Conservation (phyloP, 2,113 vertebrate species). For the Ranitomeya variabilis region DNA sequence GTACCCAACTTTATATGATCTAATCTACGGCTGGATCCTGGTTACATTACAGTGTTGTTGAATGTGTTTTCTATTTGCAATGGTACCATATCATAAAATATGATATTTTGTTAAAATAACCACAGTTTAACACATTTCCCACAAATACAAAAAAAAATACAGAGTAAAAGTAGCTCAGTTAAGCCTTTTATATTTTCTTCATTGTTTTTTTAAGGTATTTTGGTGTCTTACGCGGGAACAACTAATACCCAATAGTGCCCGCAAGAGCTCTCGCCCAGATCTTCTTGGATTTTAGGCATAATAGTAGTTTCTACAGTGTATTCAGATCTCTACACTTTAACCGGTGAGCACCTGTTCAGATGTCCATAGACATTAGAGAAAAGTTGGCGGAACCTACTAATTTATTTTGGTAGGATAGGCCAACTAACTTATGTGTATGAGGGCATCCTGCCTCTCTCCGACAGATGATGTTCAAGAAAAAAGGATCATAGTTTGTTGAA, state of each 20-base stretch:
- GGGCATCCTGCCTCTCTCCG: too few species aligned
- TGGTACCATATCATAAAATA: not conserved
- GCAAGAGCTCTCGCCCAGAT: too few species aligned
- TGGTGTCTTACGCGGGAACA: not conserved
- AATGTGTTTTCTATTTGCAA: conserved; percentile 12
- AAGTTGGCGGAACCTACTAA: too few species aligned
- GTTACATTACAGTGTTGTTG: not conserved
- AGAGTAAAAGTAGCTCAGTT: not conserved
- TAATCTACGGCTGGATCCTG: not conserved
- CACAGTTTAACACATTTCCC: not conserved
- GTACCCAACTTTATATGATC: not conserved
- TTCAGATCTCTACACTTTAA: not conserved
- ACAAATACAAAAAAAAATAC: not conserved
- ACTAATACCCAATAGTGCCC: not conserved
- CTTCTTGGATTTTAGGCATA: too few species aligned
- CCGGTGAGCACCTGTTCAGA: not conserved
- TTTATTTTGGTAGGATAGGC: too few species aligned
- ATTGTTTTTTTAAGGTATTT: not conserved
- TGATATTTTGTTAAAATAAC: not conserved
- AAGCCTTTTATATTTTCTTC: not conserved
- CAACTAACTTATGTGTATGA: too few species aligned
- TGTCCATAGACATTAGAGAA: too few species aligned
- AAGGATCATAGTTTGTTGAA: too few species aligned
- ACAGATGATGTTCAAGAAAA: too few species aligned
- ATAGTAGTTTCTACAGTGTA: not conserved